Evolutionary conservation across 2,888 invertebrate species (phyloP).

Genomic region (Nemurella pictetii): DNA sequence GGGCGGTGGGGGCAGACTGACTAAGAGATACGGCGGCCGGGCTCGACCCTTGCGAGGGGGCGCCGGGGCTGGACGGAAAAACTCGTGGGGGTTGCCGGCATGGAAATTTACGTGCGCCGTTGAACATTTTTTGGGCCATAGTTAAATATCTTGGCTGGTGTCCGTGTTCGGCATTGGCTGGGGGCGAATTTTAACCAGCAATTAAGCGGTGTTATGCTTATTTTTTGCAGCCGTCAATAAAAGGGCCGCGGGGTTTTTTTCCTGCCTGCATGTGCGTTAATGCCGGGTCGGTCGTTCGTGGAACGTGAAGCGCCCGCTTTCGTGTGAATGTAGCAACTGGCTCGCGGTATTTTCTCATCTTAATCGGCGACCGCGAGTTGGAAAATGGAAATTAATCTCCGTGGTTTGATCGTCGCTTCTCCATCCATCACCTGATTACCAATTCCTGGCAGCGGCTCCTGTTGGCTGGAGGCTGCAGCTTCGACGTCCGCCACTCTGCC

Average conservation of each 20-base stretch:
- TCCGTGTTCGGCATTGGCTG: no score
- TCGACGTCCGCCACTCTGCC: no score
- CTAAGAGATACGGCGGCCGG: not conserved
- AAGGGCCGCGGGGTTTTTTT: not conserved
- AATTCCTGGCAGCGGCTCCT: not conserved
- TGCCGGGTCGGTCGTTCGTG: no score
- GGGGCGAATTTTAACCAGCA: no score
- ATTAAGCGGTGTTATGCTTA: no score
- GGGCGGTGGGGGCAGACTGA: not conserved
- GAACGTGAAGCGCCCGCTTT: no score
- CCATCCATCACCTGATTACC: not conserved
- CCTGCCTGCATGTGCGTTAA: not conserved
- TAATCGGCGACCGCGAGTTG: not conserved
- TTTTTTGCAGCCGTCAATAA: not conserved
- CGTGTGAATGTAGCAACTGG: no score
- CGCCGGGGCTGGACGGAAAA: not conserved
- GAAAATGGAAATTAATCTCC: not conserved
- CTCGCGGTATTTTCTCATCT: not conserved
- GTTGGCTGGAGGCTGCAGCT: no score
- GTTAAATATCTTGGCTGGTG: no score
- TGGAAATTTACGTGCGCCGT: not conserved
- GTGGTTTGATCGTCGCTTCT: not conserved
- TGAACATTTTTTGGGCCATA: no score
- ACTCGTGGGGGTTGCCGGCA: not conserved
- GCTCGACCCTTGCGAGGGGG: not conserved